These are phyloP conservation scores for Mastigias papua DNA, from an alignment of 30 jellyfish, hydroid and myxozoan species.

Conservation along the genomic window DNA sequence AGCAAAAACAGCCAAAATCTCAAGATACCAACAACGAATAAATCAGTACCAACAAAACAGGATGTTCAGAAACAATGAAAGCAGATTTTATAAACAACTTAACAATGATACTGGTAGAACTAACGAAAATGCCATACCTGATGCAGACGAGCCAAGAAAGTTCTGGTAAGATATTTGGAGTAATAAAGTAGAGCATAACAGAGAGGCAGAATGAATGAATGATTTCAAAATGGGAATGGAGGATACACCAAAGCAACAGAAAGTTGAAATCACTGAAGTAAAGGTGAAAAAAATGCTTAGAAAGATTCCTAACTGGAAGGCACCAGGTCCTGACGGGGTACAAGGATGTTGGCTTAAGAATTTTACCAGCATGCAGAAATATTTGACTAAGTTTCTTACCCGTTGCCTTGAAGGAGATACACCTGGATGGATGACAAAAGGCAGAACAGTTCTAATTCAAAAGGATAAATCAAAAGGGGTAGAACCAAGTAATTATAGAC, in stretches of 20 bases:
- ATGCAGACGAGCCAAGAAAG: not conserved
- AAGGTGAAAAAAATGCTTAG: no score
- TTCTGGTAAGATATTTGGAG: constrained; percentile 4
- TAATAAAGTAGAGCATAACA: constrained; percentile 23
- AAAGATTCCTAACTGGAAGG: not conserved
- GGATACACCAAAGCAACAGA: not conserved
- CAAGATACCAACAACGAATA: constrained; percentile 2
- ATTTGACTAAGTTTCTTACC: not conserved
- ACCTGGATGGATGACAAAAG: not conserved
- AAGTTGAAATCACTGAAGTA: not conserved
- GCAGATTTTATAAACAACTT: no score
- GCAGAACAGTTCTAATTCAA: not conserved
- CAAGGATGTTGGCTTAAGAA: not conserved
- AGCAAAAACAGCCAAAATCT: constrained; percentile 10
- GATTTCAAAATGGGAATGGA: not conserved
- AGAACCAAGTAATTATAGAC: not conserved
- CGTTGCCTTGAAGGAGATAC: no score
- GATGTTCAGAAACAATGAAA: no score
- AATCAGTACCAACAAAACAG: no score
- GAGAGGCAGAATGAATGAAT: constrained; percentile 39
- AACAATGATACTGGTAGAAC: no score
- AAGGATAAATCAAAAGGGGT: not conserved
- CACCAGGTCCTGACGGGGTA: not conserved
- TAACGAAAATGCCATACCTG: not conserved
- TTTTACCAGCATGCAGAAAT: not conserved